These are phyloP conservation scores for Anticlea derivata DNA, from an alignment of 2,888 invertebrate genomes.

Conservation along the genomic window DNA sequence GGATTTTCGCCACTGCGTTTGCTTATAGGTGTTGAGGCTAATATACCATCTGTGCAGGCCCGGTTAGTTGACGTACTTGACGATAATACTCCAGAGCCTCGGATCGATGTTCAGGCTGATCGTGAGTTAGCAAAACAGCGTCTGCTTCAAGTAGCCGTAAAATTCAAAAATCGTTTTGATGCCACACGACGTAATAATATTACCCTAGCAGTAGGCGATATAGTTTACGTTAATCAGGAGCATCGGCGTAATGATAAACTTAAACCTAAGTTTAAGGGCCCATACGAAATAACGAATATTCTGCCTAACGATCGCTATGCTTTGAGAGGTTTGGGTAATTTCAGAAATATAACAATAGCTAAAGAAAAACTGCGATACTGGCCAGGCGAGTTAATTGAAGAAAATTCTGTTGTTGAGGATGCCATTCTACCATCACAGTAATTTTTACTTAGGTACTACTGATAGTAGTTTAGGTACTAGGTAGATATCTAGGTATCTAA, in stretches of 20 bases:
- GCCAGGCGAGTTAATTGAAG: conserved; percentile 3
- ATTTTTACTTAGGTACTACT: too few species aligned
- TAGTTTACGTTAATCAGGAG: conserved; percentile 9
- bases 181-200: background rate
- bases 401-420: too few species aligned
- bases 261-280: background rate
- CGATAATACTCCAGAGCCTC: too few species aligned
- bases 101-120: too few species aligned
- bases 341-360: too few species aligned
- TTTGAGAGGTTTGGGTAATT: too few species aligned
- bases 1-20: conserved; percentile 4
- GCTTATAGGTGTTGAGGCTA: conserved; percentile 3
- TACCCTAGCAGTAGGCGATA: background rate
- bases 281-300: too few species aligned
- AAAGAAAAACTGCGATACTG: conserved; percentile 4
- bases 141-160: background rate
- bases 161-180: conserved; percentile 1
- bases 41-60: conserved; percentile 1
- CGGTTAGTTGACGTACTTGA: background rate
- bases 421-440: too few species aligned
- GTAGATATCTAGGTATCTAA: too few species aligned
- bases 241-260: conserved; percentile 8
- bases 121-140: background rate
- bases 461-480: too few species aligned
- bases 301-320: too few species aligned